Conservation (phyloP, 2,113 vertebrate genomes). For the Prietella phreatophila region DNA sequence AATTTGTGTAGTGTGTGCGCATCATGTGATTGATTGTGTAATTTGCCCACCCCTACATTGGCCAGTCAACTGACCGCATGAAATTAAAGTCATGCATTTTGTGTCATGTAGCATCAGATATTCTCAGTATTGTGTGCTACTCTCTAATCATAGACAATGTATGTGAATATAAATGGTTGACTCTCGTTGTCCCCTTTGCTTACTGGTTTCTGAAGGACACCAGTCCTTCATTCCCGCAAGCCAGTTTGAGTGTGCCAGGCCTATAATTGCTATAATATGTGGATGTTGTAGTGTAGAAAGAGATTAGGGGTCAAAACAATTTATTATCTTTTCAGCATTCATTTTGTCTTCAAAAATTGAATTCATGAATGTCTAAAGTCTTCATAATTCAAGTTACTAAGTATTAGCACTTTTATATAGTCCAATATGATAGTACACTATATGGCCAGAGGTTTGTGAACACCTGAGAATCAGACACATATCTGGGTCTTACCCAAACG, state of each 20-base stretch:
- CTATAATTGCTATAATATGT: neutral
- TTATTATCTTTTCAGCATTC: neutral
- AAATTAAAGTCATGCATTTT: neutral
- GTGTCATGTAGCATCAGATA: neutral
- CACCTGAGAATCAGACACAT: neutral
- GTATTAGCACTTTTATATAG: neutral
- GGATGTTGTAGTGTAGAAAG: neutral
- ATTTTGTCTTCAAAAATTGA: neutral
- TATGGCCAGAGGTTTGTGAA: neutral
- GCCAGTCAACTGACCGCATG: neutral
- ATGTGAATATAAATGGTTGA: neutral
- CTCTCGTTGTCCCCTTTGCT: neutral
- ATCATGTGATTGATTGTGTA: neutral
- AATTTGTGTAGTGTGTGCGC: neutral
- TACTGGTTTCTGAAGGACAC: constrained; percentile 20
- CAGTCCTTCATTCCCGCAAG: neutral
- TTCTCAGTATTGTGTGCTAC: too few relatives aligned
- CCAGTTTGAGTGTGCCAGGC: neutral
- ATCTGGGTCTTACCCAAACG: neutral
- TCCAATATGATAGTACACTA: neutral
- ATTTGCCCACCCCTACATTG: neutral
- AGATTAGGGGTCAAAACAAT: neutral
- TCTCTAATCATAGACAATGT: neutral
- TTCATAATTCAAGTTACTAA: neutral
- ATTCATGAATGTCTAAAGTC: neutral